Percentiles rank a stretch among this genome's conserved stretches.
phyloP scores from a whole-genome alignment of 2,113 vertebrate species.

The Equus quagga region DNA sequence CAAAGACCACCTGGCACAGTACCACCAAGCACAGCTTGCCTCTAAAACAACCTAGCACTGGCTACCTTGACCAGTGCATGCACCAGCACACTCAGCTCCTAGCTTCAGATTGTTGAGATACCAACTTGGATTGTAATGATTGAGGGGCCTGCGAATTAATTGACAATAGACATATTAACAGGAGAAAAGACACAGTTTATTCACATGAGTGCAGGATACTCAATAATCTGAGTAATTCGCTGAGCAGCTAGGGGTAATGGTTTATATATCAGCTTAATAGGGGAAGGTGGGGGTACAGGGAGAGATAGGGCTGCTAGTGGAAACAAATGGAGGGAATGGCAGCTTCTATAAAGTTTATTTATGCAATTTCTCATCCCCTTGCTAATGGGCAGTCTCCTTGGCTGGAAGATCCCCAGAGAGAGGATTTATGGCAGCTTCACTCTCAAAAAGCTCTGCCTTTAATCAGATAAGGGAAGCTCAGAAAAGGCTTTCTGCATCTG shows the following conservation, averaged over 20 bases:
- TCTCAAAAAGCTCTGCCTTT: background rate
- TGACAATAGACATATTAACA: background rate
- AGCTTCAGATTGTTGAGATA: background rate
- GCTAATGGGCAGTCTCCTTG: background rate
- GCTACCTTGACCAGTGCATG: background rate
- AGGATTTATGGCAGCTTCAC: background rate
- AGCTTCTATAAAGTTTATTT: background rate
- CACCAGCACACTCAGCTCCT: background rate
- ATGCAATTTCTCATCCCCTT: background rate
- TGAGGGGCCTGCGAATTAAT: background rate
- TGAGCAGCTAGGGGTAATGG: background rate
- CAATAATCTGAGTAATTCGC: background rate
- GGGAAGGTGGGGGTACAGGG: background rate
- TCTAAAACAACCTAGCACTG: background rate
- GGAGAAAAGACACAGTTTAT: background rate
- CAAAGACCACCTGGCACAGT: background rate
- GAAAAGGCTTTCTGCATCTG: background rate
- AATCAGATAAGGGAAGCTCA: background rate
- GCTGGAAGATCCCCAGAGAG: background rate
- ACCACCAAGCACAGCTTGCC: background rate
- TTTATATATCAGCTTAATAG: background rate
- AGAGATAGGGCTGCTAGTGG: fast-evolving
- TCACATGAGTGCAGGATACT: background rate
- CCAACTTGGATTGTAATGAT: background rate
- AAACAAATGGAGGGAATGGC: background rate